Percentiles rank a stretch among this genome's conserved stretches.
Conservation (phyloP, 2,888 invertebrate species). For the Philereme transversata region DNA sequence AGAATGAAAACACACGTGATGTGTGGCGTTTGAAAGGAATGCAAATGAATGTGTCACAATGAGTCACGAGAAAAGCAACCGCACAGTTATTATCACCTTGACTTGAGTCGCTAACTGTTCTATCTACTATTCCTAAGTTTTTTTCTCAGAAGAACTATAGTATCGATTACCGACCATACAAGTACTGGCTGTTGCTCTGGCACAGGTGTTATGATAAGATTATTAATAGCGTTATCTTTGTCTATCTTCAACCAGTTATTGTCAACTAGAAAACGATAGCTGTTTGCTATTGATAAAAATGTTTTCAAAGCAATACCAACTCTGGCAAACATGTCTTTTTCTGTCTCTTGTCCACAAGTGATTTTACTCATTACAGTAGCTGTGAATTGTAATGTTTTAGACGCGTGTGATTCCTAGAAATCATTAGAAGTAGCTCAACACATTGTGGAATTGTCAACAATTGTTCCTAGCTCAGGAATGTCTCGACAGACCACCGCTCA, state of each 20-base stretch:
- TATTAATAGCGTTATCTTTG: too few relatives aligned
- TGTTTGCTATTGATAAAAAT: too few relatives aligned
- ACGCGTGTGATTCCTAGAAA: constrained; percentile 39
- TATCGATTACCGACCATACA: constrained; percentile 5
- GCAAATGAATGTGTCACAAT: constrained; percentile 54
- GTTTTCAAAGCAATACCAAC: too few relatives aligned
- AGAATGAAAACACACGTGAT: constrained; percentile 41
- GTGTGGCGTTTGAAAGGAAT: constrained; percentile 48
- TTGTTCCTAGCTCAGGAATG: constrained; percentile 62
- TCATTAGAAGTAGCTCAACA: constrained; percentile 22
- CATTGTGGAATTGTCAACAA: constrained; percentile 51
- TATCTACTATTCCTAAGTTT: neutral
- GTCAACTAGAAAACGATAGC: too few relatives aligned
- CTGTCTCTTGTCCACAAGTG: too few relatives aligned
- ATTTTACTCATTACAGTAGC: neutral
- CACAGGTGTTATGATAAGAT: neutral
- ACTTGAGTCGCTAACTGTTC: constrained; percentile 5
- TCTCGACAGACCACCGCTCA: constrained; percentile 54
- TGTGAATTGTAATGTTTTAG: neutral
- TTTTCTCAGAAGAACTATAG: constrained; percentile 5
- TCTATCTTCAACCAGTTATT: too few relatives aligned
- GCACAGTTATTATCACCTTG: neutral
- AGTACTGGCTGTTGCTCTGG: neutral
- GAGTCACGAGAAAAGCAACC: constrained; percentile 53
- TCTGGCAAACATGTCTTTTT: too few relatives aligned